These are phyloP conservation scores for Eurytoma adleriae DNA, from an alignment of 2,888 invertebrate genomes.

Conservation along the genomic window DNA sequence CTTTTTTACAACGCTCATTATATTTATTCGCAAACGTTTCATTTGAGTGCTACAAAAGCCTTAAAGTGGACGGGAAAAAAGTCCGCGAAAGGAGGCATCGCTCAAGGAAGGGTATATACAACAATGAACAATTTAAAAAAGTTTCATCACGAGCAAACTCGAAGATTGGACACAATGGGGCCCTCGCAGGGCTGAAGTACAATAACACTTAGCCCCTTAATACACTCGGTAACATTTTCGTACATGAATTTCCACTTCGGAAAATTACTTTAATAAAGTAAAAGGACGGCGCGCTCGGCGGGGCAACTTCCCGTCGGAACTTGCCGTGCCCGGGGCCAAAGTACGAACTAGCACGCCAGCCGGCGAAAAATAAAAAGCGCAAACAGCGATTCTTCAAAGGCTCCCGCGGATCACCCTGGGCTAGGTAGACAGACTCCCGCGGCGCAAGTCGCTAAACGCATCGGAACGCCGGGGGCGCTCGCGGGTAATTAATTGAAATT, in stretches of 20 bases:
- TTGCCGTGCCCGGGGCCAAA: background rate
- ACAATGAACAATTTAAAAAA: constrained; percentile 7
- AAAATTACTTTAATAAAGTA: constrained; percentile 24
- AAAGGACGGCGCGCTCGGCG: constrained; percentile 7
- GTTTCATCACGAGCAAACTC: background rate
- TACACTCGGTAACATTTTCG: background rate
- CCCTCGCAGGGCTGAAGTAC: background rate
- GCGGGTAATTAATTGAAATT: constrained; percentile 66
- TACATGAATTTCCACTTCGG: constrained; percentile 25
- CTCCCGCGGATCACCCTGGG: background rate
- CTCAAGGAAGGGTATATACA: background rate
- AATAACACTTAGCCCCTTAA: background rate
- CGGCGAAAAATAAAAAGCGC: background rate
- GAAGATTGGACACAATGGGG: constrained; percentile 9
- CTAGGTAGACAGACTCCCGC: background rate
- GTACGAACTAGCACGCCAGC: constrained; percentile 11
- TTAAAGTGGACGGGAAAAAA: no score
- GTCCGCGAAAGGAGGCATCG: no score
- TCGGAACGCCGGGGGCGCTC: constrained; percentile 17
- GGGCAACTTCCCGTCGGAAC: background rate
- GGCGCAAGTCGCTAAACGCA: constrained; percentile 49
- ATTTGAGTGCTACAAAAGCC: no score
- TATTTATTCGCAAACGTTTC: no score
- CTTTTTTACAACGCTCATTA: no score
- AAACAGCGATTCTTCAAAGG: background rate